Base-by-base conservation (phyloP, 1,140 invertebrate species). In the Drosophila prosaltans region DNA sequence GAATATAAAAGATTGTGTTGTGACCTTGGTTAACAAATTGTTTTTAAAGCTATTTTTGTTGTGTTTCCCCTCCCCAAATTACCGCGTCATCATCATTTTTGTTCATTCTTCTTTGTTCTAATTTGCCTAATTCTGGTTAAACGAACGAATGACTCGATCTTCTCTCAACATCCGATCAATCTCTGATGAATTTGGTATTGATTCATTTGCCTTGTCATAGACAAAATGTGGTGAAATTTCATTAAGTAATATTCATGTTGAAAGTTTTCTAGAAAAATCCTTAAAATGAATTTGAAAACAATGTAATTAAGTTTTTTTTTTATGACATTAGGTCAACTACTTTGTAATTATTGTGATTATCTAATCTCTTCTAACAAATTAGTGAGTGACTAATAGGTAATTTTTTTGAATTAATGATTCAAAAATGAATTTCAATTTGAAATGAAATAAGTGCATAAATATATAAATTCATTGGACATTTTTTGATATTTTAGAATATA, bases 1-100 rank as follows among this genome's bases (percentile, higher is more conserved):
- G 26, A 67, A 64, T 64, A 75, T 36, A 72, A 73, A 70, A 58
- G 45, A 51, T 51, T 51, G 45, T 67, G 65, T 85, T 86, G 81
- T 86, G 81, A 85, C 81, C 81, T 85, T 85, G 81, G 81, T 70
- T 85, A 85, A 85, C 81, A 85, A 84, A 61, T 78, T 78, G 21
- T 60, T 60, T 28, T 60, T 36, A 39, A 16, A 16, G 21, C 28
- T 61, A 60, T 51, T 26, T 39, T 16, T 43, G 43, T 59, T 41
- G 61, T 45, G 3, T 51, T 51, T 51, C 45, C 45, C 45, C 45
- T 26, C 21, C 1, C 10, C 10, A 16, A 16, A 16, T 16, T 16
- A 16, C 16, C 16, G 16, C 16, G 11, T n/a, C 8, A 16, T 74
- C 21, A 64, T 16, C 16, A 26, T 67, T 39, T 64, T 26, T 43